Base-by-base conservation (phyloP, 2,888 invertebrate genomes). In the Cosmia pyralina region DNA sequence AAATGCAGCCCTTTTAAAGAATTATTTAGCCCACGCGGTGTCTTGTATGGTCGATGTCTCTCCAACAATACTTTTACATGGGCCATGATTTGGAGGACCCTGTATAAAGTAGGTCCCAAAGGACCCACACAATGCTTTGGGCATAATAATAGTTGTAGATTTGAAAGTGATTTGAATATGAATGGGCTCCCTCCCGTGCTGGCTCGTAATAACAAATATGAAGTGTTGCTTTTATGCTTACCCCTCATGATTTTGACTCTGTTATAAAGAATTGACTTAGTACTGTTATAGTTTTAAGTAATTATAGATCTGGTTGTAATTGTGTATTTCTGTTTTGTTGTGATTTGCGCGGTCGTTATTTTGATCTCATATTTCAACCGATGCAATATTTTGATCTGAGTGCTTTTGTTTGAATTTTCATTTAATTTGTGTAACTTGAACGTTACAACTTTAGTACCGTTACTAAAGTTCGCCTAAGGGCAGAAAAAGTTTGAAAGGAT, bases 81-180 rank as follows among this genome's bases (percentile, higher is more conserved):
- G 93, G 91, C 93, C 90, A 90, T 90, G 93, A 93, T 95, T 94
- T 93, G 93, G 92, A 95, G 95, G 95, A 95, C 95, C 88, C 89
- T 81, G 87, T 94, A 95, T 95, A 94, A 94, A 93, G 94, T 95
- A 94, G 94, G 94, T 95, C 95, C 93, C 96, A 86, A 91, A 94
- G 95, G 96, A 95, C 92, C 87, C 79, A 91, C 92, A 96, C 95
- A 96, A 96, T 95, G 93, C 92, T 86, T 87, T 85, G 89, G 90
- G 93, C 90, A 94, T 95, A 96, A 96, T 96, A 96, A 96, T 96
- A 96, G 96, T 95, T 95, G 95, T 95, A 95, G 95, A 95, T 96
- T 95, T 95, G 94, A 95, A 93, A 95, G 94, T 94, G 91, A 96
- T 96, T 96, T 96, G 94, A 95, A 96, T 96, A 95, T 96, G 95